Evolutionary conservation across 2,113 vertebrate genomes (phyloP).

Genomic region (Hippocampus abdominalis): DNA sequence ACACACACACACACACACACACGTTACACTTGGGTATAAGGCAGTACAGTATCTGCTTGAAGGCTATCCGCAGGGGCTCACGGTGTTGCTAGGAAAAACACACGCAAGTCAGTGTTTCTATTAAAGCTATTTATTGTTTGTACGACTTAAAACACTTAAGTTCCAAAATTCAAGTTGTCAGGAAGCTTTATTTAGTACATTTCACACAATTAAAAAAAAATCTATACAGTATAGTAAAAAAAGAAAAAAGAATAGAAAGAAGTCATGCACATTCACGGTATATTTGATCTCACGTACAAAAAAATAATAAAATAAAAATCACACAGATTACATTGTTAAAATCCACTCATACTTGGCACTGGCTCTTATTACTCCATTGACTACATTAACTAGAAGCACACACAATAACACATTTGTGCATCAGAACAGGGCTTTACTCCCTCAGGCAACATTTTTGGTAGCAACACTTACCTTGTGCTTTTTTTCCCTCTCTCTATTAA

Average conservation of each 20-base stretch:
- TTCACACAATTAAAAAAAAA: not conserved
- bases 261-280: not conserved
- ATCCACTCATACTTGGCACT: not conserved
- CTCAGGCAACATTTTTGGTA: not conserved
- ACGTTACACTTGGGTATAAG: no score
- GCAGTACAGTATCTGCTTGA: no score
- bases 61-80: no score
- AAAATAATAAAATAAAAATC: not conserved
- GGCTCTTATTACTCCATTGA: not conserved
- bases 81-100: no score
- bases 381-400: not conserved
- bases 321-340: not conserved
- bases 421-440: not conserved
- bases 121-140: not conserved
- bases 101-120: no score
- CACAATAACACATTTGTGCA: not conserved
- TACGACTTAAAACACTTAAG: not conserved
- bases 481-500: not conserved
- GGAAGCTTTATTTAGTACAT: not conserved
- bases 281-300: not conserved
- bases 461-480: not conserved
- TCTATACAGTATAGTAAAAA: not conserved
- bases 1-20: no score
- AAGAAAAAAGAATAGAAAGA: not conserved
- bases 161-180: constrained; percentile 1